These are phyloP conservation scores for Tetheella fluctuosa DNA, from an alignment of 2,888 invertebrate genomes.

Conservation along the genomic window DNA sequence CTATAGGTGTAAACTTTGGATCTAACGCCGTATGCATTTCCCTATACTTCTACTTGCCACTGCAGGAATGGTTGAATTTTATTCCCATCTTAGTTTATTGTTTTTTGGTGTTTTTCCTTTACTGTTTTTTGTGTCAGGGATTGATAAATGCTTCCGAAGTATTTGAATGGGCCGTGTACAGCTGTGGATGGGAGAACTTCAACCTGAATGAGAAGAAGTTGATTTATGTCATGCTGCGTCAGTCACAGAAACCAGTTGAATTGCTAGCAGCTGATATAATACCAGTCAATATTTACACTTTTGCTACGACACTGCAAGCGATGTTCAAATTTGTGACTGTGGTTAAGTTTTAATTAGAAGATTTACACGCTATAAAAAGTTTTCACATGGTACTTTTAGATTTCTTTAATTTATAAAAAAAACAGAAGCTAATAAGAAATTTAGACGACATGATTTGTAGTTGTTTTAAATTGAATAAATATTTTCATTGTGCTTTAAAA, in stretches of 20 bases:
- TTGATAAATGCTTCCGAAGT: constrained; percentile 63
- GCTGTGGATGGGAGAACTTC: constrained; percentile 76
- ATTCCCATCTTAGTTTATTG: constrained; percentile 63
- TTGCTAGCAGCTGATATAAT: constrained; percentile 69
- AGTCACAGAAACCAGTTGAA: constrained; percentile 63
- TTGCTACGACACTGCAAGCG: constrained; percentile 64
- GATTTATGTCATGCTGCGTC: constrained; percentile 58
- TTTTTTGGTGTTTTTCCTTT: constrained; percentile 65
- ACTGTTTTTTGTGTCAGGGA: constrained; percentile 68
- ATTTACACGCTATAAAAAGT: not conserved
- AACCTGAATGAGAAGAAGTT: constrained; percentile 55
- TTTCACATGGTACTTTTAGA: too few species aligned
- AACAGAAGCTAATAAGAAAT: not conserved
- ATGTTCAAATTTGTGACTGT: constrained; percentile 74
- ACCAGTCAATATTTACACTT: constrained; percentile 72
- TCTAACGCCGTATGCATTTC: constrained; percentile 64
- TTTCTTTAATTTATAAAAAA: not conserved
- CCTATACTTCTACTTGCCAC: constrained; percentile 61
- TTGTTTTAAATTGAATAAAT: too few species aligned
- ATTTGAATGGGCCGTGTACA: constrained; percentile 65
- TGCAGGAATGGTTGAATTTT: constrained; percentile 59
- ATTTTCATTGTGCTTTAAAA: too few species aligned
- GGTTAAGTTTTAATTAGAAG: constrained; percentile 53
- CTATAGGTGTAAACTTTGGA: constrained; percentile 69
- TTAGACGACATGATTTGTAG: too few species aligned